A percentile compares a stretch with the other conserved stretches of the same genome.
Conservation (phyloP, 2,113 vertebrate species). For the Spizaetus ornatus region DNA sequence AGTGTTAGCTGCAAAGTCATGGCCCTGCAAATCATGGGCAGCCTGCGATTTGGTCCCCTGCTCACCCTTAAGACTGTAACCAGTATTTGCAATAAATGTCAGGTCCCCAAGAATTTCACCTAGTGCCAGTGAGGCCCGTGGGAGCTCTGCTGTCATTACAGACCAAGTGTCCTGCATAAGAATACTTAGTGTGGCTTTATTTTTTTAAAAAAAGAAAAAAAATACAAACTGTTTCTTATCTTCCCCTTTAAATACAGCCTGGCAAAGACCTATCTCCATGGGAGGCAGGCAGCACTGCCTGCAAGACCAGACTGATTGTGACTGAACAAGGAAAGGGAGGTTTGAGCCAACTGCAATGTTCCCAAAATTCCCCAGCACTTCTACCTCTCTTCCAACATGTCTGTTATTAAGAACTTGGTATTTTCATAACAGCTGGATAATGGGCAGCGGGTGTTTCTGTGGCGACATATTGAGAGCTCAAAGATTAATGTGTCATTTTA, state of each 20-base stretch:
- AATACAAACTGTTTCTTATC: neutral
- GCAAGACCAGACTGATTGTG: neutral
- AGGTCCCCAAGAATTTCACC: neutral
- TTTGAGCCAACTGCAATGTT: neutral
- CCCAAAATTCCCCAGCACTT: neutral
- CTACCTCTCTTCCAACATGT: neutral
- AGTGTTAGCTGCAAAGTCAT: neutral
- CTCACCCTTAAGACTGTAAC: neutral
- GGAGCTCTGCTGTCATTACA: neutral
- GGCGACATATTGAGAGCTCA: neutral
- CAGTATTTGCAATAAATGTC: neutral
- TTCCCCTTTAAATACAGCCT: neutral
- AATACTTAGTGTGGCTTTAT: neutral
- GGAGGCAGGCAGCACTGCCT: neutral
- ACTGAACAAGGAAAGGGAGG: neutral
- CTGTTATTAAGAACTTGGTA: neutral
- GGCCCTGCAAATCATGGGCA: neutral
- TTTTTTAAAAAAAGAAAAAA: too few relatives aligned
- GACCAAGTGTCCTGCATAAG: neutral
- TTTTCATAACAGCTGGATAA: constrained; percentile 22
- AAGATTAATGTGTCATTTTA: constrained; percentile 33
- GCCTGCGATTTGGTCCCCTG: rapidly evolving
- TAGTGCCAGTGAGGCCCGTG: neutral
- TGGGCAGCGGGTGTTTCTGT: neutral
- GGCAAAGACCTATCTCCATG: neutral